Evolutionary conservation across 2,888 invertebrate species (phyloP).

Genomic region (Beris morrisii): DNA sequence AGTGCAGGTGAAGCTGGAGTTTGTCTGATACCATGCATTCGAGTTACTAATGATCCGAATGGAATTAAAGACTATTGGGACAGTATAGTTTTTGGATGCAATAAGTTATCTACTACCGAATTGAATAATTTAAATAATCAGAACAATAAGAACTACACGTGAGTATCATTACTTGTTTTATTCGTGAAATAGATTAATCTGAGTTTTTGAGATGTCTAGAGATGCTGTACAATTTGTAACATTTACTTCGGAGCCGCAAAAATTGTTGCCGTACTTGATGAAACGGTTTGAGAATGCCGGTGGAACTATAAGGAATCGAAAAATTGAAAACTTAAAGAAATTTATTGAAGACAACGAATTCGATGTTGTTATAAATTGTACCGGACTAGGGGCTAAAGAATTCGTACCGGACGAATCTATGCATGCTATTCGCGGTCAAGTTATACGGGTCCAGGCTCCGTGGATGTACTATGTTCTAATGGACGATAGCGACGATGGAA

Average conservation of each 20-base stretch:
- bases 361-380: conserved; percentile 79
- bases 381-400: conserved; percentile 67
- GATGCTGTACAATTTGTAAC: conserved; percentile 67
- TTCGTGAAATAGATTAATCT: neutral
- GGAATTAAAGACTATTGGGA: conserved; percentile 54
- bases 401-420: conserved; percentile 66
- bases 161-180: conserved; percentile 31
- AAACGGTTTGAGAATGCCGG: conserved; percentile 63
- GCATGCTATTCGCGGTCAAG: conserved; percentile 74
- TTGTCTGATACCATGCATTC: conserved; percentile 55
- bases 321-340: conserved; percentile 60
- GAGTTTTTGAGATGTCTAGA: conserved; percentile 51
- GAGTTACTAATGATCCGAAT: conserved; percentile 50
- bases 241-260: conserved; percentile 67
- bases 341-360: conserved; percentile 54
- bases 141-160: conserved; percentile 55
- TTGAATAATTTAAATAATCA: conserved; percentile 52
- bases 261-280: conserved; percentile 68
- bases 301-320: conserved; percentile 61
- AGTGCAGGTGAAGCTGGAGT: conserved; percentile 58
- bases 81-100: conserved; percentile 56
- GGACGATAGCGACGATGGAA: conserved; percentile 62
- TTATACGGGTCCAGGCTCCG: conserved; percentile 68
- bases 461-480: conserved; percentile 66
- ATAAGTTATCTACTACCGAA: conserved; percentile 47